Conservation (phyloP, 2,113 vertebrate species). For the Dromiciops gliroides region DNA sequence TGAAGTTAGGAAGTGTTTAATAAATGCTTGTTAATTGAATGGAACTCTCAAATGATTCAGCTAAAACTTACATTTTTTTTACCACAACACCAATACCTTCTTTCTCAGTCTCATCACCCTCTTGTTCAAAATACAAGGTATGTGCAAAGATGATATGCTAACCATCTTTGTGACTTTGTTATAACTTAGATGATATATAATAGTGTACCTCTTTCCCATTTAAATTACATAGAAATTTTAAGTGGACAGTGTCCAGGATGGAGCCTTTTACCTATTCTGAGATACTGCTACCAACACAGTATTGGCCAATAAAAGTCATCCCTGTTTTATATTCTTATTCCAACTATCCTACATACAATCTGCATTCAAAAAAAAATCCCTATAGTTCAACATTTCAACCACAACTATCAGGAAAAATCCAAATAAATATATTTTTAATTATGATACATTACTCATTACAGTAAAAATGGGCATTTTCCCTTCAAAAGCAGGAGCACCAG, state of each 20-base stretch:
- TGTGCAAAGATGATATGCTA: conserved; percentile 22
- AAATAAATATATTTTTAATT: conserved; percentile 90
- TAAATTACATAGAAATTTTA: conserved; percentile 16
- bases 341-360: conserved; percentile 77
- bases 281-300: conserved; percentile 65
- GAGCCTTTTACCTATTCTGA: conserved; percentile 63
- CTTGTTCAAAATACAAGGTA: neutral
- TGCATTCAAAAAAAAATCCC: conserved; percentile 74
- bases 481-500: conserved; percentile 91
- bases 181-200: neutral
- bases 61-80: too few species aligned
- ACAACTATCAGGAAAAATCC: conserved; percentile 85
- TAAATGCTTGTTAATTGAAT: neutral
- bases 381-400: conserved; percentile 81
- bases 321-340: conserved; percentile 68
- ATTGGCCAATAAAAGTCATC: conserved; percentile 62
- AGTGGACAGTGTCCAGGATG: conserved; percentile 47
- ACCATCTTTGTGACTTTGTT: neutral
- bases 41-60: too few species aligned
- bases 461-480: conserved; percentile 89
- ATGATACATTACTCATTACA: conserved; percentile 90
- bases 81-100: neutral
- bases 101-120: neutral
- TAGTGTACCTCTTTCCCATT: conserved; percentile 3
- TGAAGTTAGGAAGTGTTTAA: neutral